Evolutionary conservation across 2,797 vertebrate genomes (phyloP), one percentile per base, ranked within the genome.

Genomic region (Crocodylus rhombifer): DNA sequence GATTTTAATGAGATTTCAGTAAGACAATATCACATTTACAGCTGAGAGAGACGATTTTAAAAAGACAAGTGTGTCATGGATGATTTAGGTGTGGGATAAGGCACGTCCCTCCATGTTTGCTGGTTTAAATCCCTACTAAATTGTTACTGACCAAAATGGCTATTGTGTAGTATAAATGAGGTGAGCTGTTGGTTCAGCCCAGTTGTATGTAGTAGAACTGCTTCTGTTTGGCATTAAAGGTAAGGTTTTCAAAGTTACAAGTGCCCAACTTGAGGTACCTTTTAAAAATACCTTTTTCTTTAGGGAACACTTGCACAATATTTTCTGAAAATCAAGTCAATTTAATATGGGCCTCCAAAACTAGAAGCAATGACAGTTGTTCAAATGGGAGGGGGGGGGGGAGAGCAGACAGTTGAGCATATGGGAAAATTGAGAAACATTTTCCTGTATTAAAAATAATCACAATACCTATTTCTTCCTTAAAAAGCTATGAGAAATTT

Each of bases 221-320:
- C 7, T 81, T 62, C 4, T 51, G 20, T 84, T 11, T 63, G 18
- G 63, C 91, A 14, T 9, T 6, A 71, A 60, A 36, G 57, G 21
- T 51, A 51, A 51, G 63, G 56, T 77, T 65, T 63, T 1, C 23
- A 21, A 25, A 55, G 7, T 51, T 63, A 51, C 42, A 69, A 69
- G 21, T 78, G 62, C n/a, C 10, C 26, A 21, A 71, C 63, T 85
- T 28, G 16, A 76, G 25, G 51, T 51, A 51, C 25, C 28, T 73
- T 56, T 1, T 5, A 65, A 16, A 30, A n/a, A 64, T 21, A 0
- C 0, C 0, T 28, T 36, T 57, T 67, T 55, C 60, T 0, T 51
- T 51, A 51, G 1, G 82, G 13, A 14, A 3, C 3, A 14, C 76
- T 94, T 14, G 14, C 42, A 51, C 42, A 51, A 5, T 33, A 60